These are phyloP conservation scores for Callosobruchus maculatus DNA, from an alignment of 2,888 invertebrate species.

Conservation along the genomic window DNA sequence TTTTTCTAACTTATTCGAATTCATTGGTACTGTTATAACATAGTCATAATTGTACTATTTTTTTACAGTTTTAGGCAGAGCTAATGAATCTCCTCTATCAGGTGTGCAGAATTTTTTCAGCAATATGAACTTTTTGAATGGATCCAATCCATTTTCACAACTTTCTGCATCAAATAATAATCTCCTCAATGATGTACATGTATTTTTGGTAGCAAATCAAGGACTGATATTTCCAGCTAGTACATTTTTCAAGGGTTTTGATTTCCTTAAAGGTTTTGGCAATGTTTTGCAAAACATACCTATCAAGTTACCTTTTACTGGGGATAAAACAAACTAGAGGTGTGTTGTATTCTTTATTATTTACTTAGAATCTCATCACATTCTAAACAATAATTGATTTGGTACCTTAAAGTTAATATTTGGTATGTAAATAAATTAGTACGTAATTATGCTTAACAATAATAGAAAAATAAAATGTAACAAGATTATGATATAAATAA, in stretches of 20 bases:
- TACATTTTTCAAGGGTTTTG: slow-evolving; percentile 6
- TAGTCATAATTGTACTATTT: no score
- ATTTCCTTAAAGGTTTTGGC: slow-evolving; percentile 4
- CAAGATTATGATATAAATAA: background rate
- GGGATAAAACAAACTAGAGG: background rate
- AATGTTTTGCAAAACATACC: slow-evolving; percentile 7
- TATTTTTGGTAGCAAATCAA: slow-evolving; percentile 8
- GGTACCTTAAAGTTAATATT: background rate
- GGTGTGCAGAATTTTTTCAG: background rate
- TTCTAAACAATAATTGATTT: no score
- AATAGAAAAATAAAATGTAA: background rate
- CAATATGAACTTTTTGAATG: background rate
- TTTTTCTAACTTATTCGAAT: no score
- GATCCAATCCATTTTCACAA: no score
- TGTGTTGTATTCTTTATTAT: background rate
- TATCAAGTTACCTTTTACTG: background rate
- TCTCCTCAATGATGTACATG: slow-evolving; percentile 5
- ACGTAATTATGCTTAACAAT: background rate
- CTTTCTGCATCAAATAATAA: background rate
- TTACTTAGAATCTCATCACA: background rate
- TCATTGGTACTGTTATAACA: no score
- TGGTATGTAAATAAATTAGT: background rate
- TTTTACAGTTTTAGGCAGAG: no score
- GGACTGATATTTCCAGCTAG: slow-evolving; percentile 11
- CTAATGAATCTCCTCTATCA: no score